These are phyloP conservation scores for Drosophila santomea DNA, from an alignment of 1,140 invertebrate species.

Conservation along the genomic window DNA sequence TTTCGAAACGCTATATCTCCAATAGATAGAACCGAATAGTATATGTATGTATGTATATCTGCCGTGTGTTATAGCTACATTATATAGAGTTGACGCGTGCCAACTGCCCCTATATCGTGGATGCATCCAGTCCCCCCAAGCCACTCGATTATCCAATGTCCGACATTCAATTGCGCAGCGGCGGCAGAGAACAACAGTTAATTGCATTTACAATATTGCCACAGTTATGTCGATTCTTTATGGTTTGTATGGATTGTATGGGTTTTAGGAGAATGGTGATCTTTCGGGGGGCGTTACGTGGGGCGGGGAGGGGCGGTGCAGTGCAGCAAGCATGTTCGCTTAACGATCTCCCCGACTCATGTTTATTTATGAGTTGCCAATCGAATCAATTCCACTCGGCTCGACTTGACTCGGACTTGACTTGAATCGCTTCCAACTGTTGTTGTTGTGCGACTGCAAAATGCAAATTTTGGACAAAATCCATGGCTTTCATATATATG, in stretches of 20 bases:
- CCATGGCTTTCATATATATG: not conserved
- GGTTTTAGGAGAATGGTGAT: not conserved
- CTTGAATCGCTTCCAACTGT: slow-evolving; percentile 13
- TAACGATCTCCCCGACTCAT: slow-evolving; percentile 47
- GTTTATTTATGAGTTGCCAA: slow-evolving; percentile 75
- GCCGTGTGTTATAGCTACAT: not conserved
- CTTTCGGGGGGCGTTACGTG: not conserved
- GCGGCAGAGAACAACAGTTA: slow-evolving; percentile 55
- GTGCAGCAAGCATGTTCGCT: slow-evolving; percentile 23
- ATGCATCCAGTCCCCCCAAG: not conserved
- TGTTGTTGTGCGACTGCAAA: slow-evolving; percentile 28
- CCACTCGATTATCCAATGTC: slow-evolving; percentile 9
- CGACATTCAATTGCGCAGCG: slow-evolving; percentile 67
- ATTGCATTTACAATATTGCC: slow-evolving; percentile 69
- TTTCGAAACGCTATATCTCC: too few relatives aligned
- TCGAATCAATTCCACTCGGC: slow-evolving; percentile 35
- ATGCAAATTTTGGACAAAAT: slow-evolving; percentile 33
- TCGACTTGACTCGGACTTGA: slow-evolving; percentile 25
- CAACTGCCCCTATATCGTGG: slow-evolving; percentile 13
- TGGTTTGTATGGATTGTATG: slow-evolving; percentile 12
- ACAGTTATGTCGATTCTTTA: slow-evolving; percentile 61
- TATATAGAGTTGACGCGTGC: slow-evolving; percentile 46
- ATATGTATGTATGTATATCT: not conserved
- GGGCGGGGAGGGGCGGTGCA: not conserved
- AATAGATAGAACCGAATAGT: too few relatives aligned